Base-by-base conservation (phyloP, 2,113 vertebrate genomes). In the Scalopus aquaticus region DNA sequence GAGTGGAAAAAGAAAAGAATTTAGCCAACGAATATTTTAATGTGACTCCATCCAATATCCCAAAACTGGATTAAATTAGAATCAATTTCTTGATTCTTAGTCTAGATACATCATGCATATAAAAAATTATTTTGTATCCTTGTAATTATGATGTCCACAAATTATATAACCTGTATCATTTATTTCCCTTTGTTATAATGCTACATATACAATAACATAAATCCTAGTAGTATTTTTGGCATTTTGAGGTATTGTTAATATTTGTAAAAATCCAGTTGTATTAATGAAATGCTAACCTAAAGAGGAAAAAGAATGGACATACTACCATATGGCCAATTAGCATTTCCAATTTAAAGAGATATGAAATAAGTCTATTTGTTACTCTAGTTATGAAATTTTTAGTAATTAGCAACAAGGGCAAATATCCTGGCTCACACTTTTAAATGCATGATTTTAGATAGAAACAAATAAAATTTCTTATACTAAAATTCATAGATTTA, bases 391-490 rank as follows among this genome's bases (percentile, higher is more conserved):
- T 65, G 72, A 91, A 88, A 73, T 19, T 58, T 69, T 64, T 94
- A 76, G 35, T 65, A 30, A 90, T 51, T 64, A 92, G 65, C 9
- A 69, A 83, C 26, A 95, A 92, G 89, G 72, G 6, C 39, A 60
- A 35, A 32, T 1, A 9, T 65, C 93, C 69, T 82, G 49, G 49
- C 49, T 51, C 49, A 51, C 64, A 70, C 60, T 95, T 79, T 65
- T 26, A 80, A 1, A 60, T 70, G 78, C 13, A 84, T 70, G 39
- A 76, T 82, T 70, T 90, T 91, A 93, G 79, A 82, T 64, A 89
- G 84, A 94, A 96, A 93, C 94, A 96, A 96, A 85, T 15, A 51
- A 90, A 76, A 67, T 72, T 9, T 76, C 22, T 83, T 82, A 62
- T 70, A 60, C 9, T 46, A 73, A 91, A 92, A 15, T 94, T 93